These are phyloP conservation scores for Procambarus clarkii DNA, from an alignment of 1,140 invertebrate species.

Conservation along the genomic window DNA sequence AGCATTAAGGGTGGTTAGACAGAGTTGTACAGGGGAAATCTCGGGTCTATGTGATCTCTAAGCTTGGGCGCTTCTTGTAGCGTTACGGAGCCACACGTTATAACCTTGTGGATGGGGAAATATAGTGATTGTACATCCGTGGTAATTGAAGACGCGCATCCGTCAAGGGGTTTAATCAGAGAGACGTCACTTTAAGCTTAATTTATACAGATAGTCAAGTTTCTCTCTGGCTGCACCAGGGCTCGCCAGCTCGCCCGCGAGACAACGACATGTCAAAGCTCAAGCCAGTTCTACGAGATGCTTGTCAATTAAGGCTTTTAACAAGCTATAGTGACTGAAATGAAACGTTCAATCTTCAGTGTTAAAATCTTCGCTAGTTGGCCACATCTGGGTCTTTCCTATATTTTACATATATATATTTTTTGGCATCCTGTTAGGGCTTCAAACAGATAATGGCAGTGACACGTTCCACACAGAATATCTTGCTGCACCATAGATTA, in stretches of 20 bases:
- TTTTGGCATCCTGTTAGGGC: not conserved
- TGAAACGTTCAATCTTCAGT: not conserved
- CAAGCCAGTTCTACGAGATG: not conserved
- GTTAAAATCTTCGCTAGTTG: no score
- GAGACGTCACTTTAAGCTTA: constrained; percentile 30
- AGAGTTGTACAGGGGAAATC: not conserved
- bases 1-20: constrained; percentile 8
- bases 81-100: not conserved
- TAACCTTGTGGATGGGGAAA: not conserved
- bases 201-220: constrained; percentile 18
- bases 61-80: not conserved
- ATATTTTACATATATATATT: no score
- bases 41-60: not conserved
- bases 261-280: not conserved
- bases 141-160: constrained; percentile 30
- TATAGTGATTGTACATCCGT: not conserved
- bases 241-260: no score
- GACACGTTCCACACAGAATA: no score
- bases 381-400: no score
- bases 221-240: not conserved
- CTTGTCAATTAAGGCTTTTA: not conserved
- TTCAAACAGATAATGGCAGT: not conserved
- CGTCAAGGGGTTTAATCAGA: constrained; percentile 26
- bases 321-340: not conserved
- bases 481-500: no score